phyloP scores from a whole-genome alignment of 2,888 invertebrate species.

The Patella ulyssiponensis region DNA sequence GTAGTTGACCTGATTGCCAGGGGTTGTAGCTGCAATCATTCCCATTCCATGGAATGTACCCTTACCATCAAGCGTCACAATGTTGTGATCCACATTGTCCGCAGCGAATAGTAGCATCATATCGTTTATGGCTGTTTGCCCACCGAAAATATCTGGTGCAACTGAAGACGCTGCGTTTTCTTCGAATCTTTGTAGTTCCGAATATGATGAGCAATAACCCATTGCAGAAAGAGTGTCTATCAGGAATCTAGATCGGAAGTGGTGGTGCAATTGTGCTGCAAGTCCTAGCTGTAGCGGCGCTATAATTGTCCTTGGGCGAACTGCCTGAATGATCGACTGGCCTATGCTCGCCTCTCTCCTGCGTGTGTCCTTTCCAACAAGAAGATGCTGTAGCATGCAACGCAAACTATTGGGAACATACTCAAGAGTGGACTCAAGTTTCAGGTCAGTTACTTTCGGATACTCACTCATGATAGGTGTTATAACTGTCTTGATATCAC shows the following conservation, averaged over 20 bases:
- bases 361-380: conserved; percentile 29
- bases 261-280: conserved; percentile 42
- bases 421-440: conserved; percentile 23
- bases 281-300: conserved; percentile 43
- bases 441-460: conserved; percentile 35
- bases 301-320: conserved; percentile 31
- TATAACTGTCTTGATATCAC: conserved; percentile 42
- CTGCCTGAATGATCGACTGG: conserved; percentile 42
- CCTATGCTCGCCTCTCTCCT: conserved; percentile 39
- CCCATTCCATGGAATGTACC: conserved; percentile 52
- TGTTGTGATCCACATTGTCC: conserved; percentile 55
- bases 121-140: background rate
- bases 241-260: conserved; percentile 41
- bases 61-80: conserved; percentile 45
- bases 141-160: conserved; percentile 31
- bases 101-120: conserved; percentile 44
- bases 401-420: conserved; percentile 33
- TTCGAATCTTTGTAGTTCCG: conserved; percentile 44
- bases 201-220: conserved; percentile 44
- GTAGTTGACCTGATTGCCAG: conserved; percentile 18
- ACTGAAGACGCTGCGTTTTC: conserved; percentile 35
- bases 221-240: conserved; percentile 42
- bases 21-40: conserved; percentile 47
- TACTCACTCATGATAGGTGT: conserved; percentile 28
- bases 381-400: conserved; percentile 25